Base-by-base conservation (phyloP, 2,888 invertebrate species). In the Zygothrica quintamaculata region DNA sequence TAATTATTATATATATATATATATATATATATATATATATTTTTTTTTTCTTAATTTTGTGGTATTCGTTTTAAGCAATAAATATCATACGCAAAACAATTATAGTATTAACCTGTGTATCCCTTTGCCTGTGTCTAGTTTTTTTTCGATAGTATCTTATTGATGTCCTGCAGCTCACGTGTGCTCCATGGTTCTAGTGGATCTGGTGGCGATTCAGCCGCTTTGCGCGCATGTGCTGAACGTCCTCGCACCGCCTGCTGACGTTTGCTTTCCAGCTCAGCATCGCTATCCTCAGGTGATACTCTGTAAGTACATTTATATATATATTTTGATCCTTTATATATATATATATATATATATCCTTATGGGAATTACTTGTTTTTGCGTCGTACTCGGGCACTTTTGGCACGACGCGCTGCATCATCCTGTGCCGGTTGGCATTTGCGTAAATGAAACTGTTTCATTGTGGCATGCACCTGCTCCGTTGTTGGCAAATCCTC, bases 101-200 rank as follows among this genome's bases (percentile, higher is more conserved):
- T 25, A 53, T 36, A 16, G 15, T 26, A 5, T 31, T 43, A n/a
- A 13, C 11, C 44, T 16, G 9, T 9, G 16, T 11, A n/a, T n/a
- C n/a, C n/a, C n/a, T n/a, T n/a, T 12, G 16, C 11, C 44, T 16
- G 9, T 9, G 16, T 11, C 6, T 25, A 69, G 60, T 73, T 87
- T 61, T 88, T 88, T 37, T 69, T 78, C 52, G 90, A 79, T 58
- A 90, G 69, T 84, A 95, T 93, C 77, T 93, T 93, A 90, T 95
- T 95, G 92, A 95, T 95, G 89, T 93, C 94, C 61, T 93, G 92
- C 74, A 95, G 93, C 74, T 93, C 93, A 71, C 93, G 93, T 36
- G 94, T 95, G 90, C 95, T 95, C 95, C 95, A 95, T 0, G 95
- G 94, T 84, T 95, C 94, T 62, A 95, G 89, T 3, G 94, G 94